Base-by-base conservation (phyloP, 2,797 vertebrate species). In the Helarctos malayanus region DNA sequence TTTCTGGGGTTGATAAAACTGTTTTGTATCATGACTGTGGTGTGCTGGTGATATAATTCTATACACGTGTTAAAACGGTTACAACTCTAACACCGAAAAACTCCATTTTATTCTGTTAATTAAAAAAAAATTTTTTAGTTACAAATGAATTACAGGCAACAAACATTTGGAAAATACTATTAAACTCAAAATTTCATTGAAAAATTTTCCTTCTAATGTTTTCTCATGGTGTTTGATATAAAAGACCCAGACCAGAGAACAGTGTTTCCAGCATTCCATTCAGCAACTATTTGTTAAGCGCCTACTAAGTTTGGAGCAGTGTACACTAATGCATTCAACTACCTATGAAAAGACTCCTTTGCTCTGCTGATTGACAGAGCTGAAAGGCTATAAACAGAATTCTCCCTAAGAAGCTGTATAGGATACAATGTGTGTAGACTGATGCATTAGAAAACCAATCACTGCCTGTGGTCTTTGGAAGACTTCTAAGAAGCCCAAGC, bases 301-400 rank as follows among this genome's bases (percentile, higher is more conserved):
- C 54, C 45, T 73, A 45, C 47, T 68, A 75, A 87, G 47, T 47
- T 38, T 65, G 65, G 57, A 47, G 54, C 47, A 54, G 23, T 71
- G 35, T 56, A 68, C 25, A 68, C 14, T 38, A 25, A 78, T 68
- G 69, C 38, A 86, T 73, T 87, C 47, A 95, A 91, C 47, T 87
- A 32, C 45, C 65, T 86, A 81, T 87, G 56, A 86, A 95, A 91
- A 81, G 82, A 73, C 59, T 81, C 65, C 16, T 86, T 85, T 19
- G 15, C 29, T 57, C 47, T 86, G 94, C 29, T 87, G 25, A 35
- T 0, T 91, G 75, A 63, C 56, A 87, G 47, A 81, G 45, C 56
- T 81, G 65, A 95, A 54, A 84, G 71, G 47, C 56, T 87, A 73
- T 56, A 63, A 73, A 63, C 56, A 87, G 47, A 91, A 91, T 87